These are phyloP conservation scores for Biston stratarius DNA, from an alignment of 2,888 invertebrate species.

Conservation along the genomic window DNA sequence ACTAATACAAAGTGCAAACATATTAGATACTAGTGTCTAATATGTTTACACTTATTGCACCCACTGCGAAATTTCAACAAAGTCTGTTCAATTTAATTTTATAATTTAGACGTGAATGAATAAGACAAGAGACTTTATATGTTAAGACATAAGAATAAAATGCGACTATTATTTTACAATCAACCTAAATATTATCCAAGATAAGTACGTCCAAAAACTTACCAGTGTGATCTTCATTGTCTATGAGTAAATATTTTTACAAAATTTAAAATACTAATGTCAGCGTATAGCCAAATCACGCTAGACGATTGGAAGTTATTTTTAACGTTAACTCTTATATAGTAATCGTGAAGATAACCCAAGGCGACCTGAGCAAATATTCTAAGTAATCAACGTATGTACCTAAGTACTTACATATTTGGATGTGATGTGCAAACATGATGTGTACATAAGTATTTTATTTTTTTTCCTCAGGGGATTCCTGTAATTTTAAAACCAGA, in stretches of 20 bases:
- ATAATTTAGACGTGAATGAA: too few species aligned
- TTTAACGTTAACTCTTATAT: constrained; percentile 31
- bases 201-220: constrained; percentile 3
- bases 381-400: constrained; percentile 23
- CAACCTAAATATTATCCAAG: too few species aligned
- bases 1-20: too few species aligned
- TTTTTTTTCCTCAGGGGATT: constrained; percentile 19
- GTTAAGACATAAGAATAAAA: too few species aligned
- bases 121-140: too few species aligned
- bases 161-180: too few species aligned
- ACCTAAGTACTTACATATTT: constrained; percentile 3
- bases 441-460: not conserved
- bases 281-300: constrained; percentile 12
- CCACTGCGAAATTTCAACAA: too few species aligned
- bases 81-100: too few species aligned
- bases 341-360: constrained; percentile 36
- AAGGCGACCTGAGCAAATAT: constrained; percentile 34
- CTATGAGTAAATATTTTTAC: constrained; percentile 11
- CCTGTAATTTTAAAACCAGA: constrained; percentile 19
- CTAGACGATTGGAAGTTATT: constrained; percentile 21
- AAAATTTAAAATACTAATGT: constrained; percentile 8
- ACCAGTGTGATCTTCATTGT: constrained; percentile 28
- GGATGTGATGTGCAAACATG: constrained; percentile 18
- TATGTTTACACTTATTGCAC: too few species aligned
- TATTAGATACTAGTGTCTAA: too few species aligned